These are phyloP conservation scores for Balaenoptera acutorostrata DNA, from an alignment of 2,113 vertebrate species.

Conservation along the genomic window DNA sequence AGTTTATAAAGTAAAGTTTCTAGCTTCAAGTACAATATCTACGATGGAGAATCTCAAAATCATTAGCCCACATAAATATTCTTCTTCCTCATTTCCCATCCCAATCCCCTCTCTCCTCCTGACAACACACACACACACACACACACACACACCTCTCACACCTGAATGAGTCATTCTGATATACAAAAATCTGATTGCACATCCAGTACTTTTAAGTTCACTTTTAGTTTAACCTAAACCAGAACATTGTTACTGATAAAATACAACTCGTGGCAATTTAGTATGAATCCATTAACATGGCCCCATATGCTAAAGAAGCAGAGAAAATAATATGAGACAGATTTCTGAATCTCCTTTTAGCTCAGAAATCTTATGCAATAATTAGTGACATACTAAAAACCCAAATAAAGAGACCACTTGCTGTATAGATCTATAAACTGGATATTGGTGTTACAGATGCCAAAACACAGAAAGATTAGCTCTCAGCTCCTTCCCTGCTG, in stretches of 20 bases:
- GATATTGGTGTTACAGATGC: slow-evolving; percentile 44
- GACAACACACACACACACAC: neutral
- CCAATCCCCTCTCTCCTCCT: neutral
- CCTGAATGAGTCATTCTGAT: neutral
- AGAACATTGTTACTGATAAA: neutral
- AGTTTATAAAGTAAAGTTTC: neutral
- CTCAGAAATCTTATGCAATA: slow-evolving; percentile 53
- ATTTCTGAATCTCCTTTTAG: neutral
- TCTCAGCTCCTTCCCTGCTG: slow-evolving; percentile 68
- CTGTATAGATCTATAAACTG: slow-evolving; percentile 71
- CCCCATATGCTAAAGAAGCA: neutral
- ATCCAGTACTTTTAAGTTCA: neutral
- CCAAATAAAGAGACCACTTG: slow-evolving; percentile 46
- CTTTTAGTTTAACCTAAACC: slow-evolving; percentile 10
- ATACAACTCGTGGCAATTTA: neutral
- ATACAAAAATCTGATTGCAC: neutral
- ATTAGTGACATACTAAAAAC: slow-evolving; percentile 57
- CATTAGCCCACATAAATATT: neutral
- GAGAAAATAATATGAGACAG: slow-evolving; percentile 51
- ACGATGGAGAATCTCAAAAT: neutral
- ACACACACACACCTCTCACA: neutral
- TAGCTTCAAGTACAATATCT: neutral
- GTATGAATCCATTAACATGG: slow-evolving; percentile 22
- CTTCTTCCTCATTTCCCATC: neutral
- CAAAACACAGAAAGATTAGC: slow-evolving; percentile 77